These are phyloP conservation scores for Otocyon megalotis DNA, from an alignment of 2,113 vertebrate genomes.

Conservation along the genomic window DNA sequence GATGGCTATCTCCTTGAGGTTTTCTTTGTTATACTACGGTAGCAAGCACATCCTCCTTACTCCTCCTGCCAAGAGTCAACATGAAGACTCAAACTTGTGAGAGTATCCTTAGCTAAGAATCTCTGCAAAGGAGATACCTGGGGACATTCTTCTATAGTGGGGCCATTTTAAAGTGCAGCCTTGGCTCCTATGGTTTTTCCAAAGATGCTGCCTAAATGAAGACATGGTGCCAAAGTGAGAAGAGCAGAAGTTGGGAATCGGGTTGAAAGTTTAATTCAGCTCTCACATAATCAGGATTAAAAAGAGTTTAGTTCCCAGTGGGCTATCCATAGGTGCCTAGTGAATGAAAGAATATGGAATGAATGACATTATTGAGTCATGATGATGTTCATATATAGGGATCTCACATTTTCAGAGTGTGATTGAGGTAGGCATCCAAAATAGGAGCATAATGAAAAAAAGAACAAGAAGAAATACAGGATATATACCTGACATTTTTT, in stretches of 20 bases:
- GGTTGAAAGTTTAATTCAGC: background rate
- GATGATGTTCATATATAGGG: background rate
- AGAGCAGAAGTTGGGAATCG: background rate
- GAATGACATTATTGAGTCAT: background rate
- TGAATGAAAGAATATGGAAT: background rate
- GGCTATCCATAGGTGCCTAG: background rate
- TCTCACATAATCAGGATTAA: background rate
- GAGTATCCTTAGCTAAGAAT: background rate
- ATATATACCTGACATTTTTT: background rate
- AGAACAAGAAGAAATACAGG: background rate
- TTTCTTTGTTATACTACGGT: background rate
- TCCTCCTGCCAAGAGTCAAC: background rate
- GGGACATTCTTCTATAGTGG: background rate
- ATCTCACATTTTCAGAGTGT: background rate
- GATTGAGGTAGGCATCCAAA: background rate
- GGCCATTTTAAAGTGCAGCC: background rate
- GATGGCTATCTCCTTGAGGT: background rate
- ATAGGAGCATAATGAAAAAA: background rate
- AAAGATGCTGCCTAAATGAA: background rate
- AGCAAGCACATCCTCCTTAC: too few relatives aligned
- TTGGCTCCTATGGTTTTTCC: background rate
- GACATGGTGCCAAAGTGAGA: background rate
- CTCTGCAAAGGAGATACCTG: background rate
- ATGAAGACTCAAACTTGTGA: background rate
- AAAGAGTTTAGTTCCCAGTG: background rate